These are phyloP conservation scores for Sakesphorus luctuosus DNA, from an alignment of 2,113 vertebrate genomes.

Conservation along the genomic window DNA sequence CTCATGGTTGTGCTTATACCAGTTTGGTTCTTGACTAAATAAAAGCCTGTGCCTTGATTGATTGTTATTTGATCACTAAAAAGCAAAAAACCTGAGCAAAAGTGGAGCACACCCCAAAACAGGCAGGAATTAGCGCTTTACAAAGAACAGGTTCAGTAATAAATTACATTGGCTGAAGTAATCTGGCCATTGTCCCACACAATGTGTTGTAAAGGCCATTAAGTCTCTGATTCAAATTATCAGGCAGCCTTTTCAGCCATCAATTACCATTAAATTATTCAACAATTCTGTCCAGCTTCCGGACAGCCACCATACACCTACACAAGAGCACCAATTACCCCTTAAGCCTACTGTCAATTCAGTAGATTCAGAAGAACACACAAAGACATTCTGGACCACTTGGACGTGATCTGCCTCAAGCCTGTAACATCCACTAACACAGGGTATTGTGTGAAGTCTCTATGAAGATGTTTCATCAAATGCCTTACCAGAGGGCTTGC, in stretches of 20 bases:
- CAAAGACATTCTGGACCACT: background rate
- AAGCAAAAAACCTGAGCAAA: background rate
- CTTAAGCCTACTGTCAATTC: background rate
- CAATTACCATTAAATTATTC: background rate
- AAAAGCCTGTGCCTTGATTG: background rate
- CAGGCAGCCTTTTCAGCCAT: background rate
- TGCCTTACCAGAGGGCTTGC: background rate
- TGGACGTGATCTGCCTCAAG: background rate
- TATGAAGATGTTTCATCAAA: background rate
- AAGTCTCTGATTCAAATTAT: background rate
- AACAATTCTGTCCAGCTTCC: background rate
- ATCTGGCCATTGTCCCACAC: background rate
- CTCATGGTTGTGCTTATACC: background rate
- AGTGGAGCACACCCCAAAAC: background rate
- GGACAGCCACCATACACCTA: background rate
- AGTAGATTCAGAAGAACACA: background rate
- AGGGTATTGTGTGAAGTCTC: background rate
- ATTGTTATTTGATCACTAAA: background rate
- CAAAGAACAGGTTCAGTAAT: slow-evolving; percentile 5
- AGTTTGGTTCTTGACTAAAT: background rate
- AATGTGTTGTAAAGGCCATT: background rate
- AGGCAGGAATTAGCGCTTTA: background rate
- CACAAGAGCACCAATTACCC: background rate
- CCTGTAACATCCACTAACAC: background rate
- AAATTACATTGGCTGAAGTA: background rate